phyloP scores from a whole-genome alignment of 2,888 invertebrate genomes.

The Zonitis immaculata region DNA sequence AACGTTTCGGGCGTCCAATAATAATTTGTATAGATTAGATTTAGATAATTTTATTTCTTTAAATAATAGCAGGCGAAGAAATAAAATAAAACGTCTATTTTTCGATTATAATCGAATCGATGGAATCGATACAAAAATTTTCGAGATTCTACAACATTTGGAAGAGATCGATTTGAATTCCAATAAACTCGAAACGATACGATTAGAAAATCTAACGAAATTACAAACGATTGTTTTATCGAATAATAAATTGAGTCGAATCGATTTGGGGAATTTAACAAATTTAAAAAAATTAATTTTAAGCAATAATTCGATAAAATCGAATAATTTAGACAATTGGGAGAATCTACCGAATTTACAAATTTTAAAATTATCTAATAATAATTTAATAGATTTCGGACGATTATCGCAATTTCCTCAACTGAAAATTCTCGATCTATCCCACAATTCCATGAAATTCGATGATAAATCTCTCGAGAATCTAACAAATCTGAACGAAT shows the following conservation, averaged over 20 bases:
- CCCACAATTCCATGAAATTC: conserved; percentile 30
- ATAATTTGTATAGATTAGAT: neutral
- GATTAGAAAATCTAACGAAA: conserved; percentile 16
- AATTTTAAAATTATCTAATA: conserved; percentile 27
- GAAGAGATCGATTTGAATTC: conserved; percentile 17
- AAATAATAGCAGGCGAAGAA: neutral
- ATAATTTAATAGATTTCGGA: conserved; percentile 14
- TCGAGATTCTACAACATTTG: conserved; percentile 23
- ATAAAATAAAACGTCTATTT: conserved; percentile 5
- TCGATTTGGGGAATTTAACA: conserved; percentile 7
- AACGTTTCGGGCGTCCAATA: neutral
- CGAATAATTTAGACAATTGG: conserved; percentile 23
- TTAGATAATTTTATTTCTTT: neutral
- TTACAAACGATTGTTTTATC: conserved; percentile 16
- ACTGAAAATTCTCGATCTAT: conserved; percentile 30
- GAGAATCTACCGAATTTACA: conserved; percentile 21
- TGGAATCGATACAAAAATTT: conserved; percentile 19
- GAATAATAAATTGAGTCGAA: conserved; percentile 12
- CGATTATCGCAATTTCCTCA: neutral
- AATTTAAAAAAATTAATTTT: conserved; percentile 14
- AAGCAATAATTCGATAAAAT: conserved; percentile 11
- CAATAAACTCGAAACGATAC: conserved; percentile 6
- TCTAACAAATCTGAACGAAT: conserved; percentile 22
- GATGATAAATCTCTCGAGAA: conserved; percentile 25
- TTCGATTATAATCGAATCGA: conserved; percentile 28